Conservation (phyloP, 2,888 invertebrate species). For the Resseliella maxima region DNA sequence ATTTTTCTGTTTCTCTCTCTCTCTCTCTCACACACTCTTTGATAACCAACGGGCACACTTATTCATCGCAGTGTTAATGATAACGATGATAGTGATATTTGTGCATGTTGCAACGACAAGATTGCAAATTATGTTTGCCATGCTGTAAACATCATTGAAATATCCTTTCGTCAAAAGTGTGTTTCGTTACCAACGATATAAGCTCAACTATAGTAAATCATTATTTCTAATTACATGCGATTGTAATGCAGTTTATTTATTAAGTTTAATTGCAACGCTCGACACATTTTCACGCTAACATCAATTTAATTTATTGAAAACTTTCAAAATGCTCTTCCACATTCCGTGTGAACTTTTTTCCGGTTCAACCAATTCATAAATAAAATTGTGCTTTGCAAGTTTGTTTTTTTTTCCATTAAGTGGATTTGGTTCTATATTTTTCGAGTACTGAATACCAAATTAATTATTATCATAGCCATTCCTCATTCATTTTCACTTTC, state of each 20-base stretch:
- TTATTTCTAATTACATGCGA: background rate
- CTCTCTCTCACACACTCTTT: background rate
- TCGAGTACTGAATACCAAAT: too few relatives aligned
- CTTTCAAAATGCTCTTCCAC: background rate
- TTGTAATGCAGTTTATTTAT: slow-evolving; percentile 32
- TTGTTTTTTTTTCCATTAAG: too few relatives aligned
- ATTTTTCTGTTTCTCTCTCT: background rate
- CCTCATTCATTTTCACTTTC: too few relatives aligned
- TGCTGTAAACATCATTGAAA: background rate
- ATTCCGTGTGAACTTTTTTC: too few relatives aligned
- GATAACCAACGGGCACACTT: background rate
- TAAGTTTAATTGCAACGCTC: slow-evolving; percentile 7
- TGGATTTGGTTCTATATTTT: too few relatives aligned
- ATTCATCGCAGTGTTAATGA: background rate
- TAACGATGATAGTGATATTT: background rate
- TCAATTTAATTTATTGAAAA: slow-evolving; percentile 1
- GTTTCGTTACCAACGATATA: too few relatives aligned
- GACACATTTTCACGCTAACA: background rate
- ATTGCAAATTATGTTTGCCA: background rate
- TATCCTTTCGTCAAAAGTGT: background rate
- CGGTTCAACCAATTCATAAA: too few relatives aligned
- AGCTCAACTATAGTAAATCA: background rate
- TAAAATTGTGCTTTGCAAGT: too few relatives aligned
- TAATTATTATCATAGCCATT: too few relatives aligned
- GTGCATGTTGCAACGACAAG: background rate